phyloP scores from a whole-genome alignment of 2,888 invertebrate genomes.

The Platycheirus albimanus region DNA sequence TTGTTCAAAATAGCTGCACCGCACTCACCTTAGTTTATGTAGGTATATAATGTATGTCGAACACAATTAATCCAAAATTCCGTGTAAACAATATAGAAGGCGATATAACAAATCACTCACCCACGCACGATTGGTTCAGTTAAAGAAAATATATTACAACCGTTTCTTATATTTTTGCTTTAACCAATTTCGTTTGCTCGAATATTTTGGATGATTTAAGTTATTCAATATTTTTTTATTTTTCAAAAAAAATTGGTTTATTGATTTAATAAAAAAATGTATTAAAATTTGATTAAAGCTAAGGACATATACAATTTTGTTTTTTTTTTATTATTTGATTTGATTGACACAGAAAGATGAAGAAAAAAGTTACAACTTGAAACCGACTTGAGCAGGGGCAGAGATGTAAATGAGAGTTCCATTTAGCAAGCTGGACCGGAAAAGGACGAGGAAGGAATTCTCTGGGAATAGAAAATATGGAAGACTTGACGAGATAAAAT shows the following conservation, averaged over 20 bases:
- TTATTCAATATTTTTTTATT: neutral
- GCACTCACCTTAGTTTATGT: constrained; percentile 17
- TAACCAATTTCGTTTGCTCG: neutral
- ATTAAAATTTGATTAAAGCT: constrained; percentile 52
- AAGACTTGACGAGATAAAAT: constrained; percentile 18
- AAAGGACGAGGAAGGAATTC: constrained; percentile 43
- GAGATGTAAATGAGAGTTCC: constrained; percentile 29
- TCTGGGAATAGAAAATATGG: constrained; percentile 57
- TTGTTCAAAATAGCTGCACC: too few species aligned
- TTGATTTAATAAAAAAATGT: constrained; percentile 33
- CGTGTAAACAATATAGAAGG: constrained; percentile 9
- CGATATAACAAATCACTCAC: too few species aligned
- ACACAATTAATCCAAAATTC: constrained; percentile 2
- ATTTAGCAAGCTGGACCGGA: constrained; percentile 36
- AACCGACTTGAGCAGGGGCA: constrained; percentile 66
- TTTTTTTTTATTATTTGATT: neutral
- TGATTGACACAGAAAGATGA: constrained; percentile 37
- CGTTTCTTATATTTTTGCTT: neutral
- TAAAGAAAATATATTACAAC: neutral
- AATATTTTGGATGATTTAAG: neutral
- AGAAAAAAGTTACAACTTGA: constrained; percentile 36
- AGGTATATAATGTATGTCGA: neutral
- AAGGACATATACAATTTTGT: constrained; percentile 64
- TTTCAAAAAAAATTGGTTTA: neutral
- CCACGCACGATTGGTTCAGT: too few species aligned